Evolutionary conservation across 1,140 invertebrate genomes (phyloP).

Genomic region (Leptinotarsa texana): DNA sequence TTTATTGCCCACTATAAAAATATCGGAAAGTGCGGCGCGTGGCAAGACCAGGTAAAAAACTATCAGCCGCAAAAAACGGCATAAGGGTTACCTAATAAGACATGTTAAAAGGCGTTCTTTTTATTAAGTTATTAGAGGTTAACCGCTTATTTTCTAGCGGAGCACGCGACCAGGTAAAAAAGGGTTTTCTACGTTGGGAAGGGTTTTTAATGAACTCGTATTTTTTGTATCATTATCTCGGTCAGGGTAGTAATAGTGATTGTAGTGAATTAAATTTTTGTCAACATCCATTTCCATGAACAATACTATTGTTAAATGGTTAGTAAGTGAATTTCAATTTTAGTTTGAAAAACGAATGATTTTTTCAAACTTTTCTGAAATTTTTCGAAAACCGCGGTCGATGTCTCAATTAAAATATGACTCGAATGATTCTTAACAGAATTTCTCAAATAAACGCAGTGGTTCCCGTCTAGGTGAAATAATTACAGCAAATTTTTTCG

Average conservation of each 20-base stretch:
- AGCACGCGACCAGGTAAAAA: conserved; percentile 50
- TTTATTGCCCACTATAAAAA: conserved; percentile 36
- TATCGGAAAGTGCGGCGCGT: conserved; percentile 31
- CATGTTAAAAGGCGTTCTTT: conserved; percentile 44
- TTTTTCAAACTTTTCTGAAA: too few relatives aligned
- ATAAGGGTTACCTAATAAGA: conserved; percentile 43
- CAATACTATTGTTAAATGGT: neutral
- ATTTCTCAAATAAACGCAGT: too few relatives aligned
- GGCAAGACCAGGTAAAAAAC: conserved; percentile 47
- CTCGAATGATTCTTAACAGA: too few relatives aligned
- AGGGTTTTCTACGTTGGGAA: conserved; percentile 7
- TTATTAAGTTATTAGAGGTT: conserved; percentile 54
- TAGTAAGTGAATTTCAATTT: neutral
- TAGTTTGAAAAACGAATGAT: neutral
- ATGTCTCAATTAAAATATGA: too few relatives aligned
- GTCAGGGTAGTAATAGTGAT: too few relatives aligned
- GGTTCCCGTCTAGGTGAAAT: too few relatives aligned
- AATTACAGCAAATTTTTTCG: too few relatives aligned
- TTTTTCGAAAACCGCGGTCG: too few relatives aligned
- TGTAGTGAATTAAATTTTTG: too few relatives aligned
- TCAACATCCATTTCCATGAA: too few relatives aligned
- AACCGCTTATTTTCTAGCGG: conserved; percentile 52
- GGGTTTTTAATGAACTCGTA: conserved; percentile 21
- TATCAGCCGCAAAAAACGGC: conserved; percentile 38
- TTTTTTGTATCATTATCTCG: neutral